Evolutionary conservation across 2,888 invertebrate species (phyloP), one percentile per base, ranked within the genome.

Genomic region (Noctua janthe): DNA sequence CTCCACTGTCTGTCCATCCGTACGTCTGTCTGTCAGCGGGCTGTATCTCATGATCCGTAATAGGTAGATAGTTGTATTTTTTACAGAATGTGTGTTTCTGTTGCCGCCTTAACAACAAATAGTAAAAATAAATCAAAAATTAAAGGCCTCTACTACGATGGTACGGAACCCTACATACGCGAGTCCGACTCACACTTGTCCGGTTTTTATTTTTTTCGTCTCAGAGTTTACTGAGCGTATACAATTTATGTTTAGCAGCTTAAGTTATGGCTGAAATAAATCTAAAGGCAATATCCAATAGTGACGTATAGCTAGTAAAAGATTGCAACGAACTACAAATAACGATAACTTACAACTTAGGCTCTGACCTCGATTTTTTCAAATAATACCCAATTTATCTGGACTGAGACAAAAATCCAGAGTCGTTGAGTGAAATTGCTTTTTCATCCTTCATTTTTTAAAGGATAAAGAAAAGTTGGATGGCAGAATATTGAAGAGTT

Each of bases 391-490:
- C 59, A 69, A 62, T 83, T 59, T 76, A 29, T 76, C 35, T n/a
- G 35, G 54, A 54, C 35, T 54, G 47, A 81, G 77, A 81, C 47
- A 76, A 62, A 83, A 76, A 62, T 59, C 69, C 47, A 13, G n/a
- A 54, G 62, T 69, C 35, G 43, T 78, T 51, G 5, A 17, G 29
- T 56, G 20, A 78, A 72, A 70, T 70, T 49, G 62, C 79, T 64
- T 79, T 82, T 64, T 73, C 56, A 82, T 84, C 49, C 64, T 56
- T 51, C 49, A 79, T 79, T 73, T 72, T 82, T 84, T 17, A 73
- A 29, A 73, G 62, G 79, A 51, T 84, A 78, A 69, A 78, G 69
- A 54, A 69, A 82, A 70, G 29, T 70, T 56, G 6, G 23, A 17
- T 35, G 11, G 35, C 39, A 47, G 39, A 54, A 54, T 76, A 54